phyloP scores from a whole-genome alignment of 2,113 vertebrate species.

The Chlorodrepanis virens region DNA sequence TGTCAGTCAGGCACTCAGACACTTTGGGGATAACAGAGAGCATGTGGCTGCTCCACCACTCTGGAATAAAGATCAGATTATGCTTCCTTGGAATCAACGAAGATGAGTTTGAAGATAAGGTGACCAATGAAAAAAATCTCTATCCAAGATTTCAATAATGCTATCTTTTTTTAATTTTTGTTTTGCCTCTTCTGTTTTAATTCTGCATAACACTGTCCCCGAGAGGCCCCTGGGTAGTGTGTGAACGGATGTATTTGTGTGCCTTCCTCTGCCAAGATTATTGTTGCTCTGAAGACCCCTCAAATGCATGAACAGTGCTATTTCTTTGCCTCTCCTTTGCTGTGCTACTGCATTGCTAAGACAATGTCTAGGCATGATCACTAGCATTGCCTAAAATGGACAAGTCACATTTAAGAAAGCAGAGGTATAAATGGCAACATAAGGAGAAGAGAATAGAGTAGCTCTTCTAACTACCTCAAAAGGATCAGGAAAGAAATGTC shows the following conservation, averaged over 20 bases:
- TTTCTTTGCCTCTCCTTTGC: not conserved
- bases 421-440: not conserved
- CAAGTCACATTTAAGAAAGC: not conserved
- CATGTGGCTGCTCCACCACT: not conserved
- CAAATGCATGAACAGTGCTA: not conserved
- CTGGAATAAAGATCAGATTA: not conserved
- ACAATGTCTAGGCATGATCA: not conserved
- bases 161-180: not conserved
- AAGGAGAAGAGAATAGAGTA: not conserved
- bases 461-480: not conserved
- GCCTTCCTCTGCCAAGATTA: not conserved
- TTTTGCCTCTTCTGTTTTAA: not conserved
- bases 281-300: not conserved
- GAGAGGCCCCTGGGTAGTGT: not conserved
- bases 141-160: not conserved
- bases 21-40: not conserved
- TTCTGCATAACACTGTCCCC: not conserved
- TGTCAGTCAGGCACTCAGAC: not conserved
- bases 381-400: not conserved
- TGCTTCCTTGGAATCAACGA: not conserved
- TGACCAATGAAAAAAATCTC: not conserved
- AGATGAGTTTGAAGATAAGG: not conserved
- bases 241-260: not conserved
- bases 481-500: not conserved
- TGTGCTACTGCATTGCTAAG: not conserved